Evolutionary conservation across 2,113 vertebrate species (phyloP).

Genomic region (Cyprinodon brontotheroides): DNA sequence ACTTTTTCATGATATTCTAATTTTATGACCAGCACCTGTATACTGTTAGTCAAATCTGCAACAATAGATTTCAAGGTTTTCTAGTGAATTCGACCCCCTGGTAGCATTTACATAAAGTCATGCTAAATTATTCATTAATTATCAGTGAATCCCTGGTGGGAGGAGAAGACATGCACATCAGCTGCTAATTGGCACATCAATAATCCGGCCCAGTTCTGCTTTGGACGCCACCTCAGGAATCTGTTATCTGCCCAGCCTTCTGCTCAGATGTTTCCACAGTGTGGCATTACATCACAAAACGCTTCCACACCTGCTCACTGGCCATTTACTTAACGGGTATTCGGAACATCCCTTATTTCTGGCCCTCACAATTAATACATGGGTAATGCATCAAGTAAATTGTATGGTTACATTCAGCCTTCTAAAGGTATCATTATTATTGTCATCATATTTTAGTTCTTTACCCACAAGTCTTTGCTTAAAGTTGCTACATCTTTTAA

Average conservation of each 20-base stretch:
- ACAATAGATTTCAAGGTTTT: conserved; percentile 67
- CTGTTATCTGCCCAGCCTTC: conserved; percentile 68
- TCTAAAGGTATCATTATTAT: background rate
- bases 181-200: conserved; percentile 85
- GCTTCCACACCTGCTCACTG: conserved; percentile 55
- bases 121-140: conserved; percentile 83
- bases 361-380: background rate
- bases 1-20: no score
- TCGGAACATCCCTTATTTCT: conserved; percentile 18
- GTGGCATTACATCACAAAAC: conserved; percentile 33
- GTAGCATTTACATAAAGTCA: conserved; percentile 79
- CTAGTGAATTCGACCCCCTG: conserved; percentile 67
- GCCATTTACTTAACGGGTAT: conserved; percentile 12
- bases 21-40: no score
- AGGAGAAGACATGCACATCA: conserved; percentile 73
- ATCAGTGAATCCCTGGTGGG: conserved; percentile 75
- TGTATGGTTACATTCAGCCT: background rate
- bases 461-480: background rate
- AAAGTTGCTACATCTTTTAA: background rate
- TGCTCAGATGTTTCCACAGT: conserved; percentile 47
- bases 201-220: conserved; percentile 70
- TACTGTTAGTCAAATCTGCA: conserved; percentile 62
- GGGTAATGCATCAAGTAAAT: background rate
- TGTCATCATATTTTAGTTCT: background rate
- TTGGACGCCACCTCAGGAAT: conserved; percentile 72